Evolutionary conservation across 2,113 vertebrate genomes (phyloP).

Genomic region (Tichodroma muraria): DNA sequence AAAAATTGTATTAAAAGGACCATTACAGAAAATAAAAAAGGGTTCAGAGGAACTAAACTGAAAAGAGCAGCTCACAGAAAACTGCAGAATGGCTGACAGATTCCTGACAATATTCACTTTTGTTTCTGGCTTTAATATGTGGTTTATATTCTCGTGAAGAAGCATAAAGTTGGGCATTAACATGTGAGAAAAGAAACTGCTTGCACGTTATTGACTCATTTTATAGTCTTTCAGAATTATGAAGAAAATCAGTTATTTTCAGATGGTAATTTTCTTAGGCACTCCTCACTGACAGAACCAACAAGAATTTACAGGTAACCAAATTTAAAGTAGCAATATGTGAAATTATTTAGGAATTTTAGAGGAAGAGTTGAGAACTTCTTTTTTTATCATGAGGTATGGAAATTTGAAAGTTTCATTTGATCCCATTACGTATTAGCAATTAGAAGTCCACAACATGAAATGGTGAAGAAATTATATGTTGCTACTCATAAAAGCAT

Average conservation of each 20-base stretch:
- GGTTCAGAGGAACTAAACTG: not conserved
- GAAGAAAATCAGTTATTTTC: not conserved
- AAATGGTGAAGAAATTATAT: not conserved
- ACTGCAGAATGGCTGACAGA: not conserved
- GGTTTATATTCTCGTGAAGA: not conserved
- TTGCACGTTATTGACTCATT: not conserved
- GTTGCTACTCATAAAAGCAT: not conserved
- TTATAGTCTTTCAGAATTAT: not conserved
- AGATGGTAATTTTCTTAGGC: not conserved
- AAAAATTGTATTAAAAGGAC: slow-evolving; percentile 44
- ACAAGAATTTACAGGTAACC: not conserved
- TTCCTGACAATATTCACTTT: not conserved
- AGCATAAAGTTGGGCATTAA: not conserved
- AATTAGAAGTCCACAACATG: not conserved
- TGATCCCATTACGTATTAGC: not conserved
- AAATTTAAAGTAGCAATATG: not conserved
- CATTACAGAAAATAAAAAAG: slow-evolving; percentile 11
- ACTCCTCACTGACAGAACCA: not conserved
- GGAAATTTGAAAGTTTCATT: not conserved
- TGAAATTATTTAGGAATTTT: not conserved
- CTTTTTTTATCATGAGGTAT: not conserved
- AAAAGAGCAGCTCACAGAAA: not conserved
- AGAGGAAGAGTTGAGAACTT: not conserved
- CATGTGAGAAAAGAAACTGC: not conserved
- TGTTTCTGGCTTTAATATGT: slow-evolving; percentile 23